phyloP scores from a whole-genome alignment of 2,797 vertebrate species.

The Chaenodraco wilsoni region DNA sequence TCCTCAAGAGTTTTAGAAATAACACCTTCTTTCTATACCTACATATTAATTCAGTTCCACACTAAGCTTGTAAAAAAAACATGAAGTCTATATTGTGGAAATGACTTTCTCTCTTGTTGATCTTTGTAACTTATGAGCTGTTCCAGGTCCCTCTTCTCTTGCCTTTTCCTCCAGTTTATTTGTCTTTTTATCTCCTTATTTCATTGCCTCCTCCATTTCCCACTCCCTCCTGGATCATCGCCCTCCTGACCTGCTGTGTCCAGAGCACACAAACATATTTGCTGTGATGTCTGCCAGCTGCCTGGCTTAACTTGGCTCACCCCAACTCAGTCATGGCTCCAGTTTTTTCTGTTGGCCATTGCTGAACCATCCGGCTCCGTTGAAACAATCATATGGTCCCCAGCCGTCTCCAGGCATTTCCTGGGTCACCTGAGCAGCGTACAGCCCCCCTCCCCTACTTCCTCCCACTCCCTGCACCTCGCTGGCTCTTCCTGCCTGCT shows the following conservation, averaged over 20 bases:
- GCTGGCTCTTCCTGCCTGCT: constrained; percentile 66
- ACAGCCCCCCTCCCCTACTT: constrained; percentile 55
- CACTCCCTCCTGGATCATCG: constrained; percentile 49
- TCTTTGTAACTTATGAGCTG: background rate
- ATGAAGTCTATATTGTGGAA: background rate
- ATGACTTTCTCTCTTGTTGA: constrained; percentile 5
- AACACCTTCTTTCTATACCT: background rate
- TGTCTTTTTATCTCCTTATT: constrained; percentile 33
- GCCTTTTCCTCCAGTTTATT: constrained; percentile 24
- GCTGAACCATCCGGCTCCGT: constrained; percentile 55
- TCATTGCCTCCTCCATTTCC: constrained; percentile 42
- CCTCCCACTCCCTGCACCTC: constrained; percentile 57
- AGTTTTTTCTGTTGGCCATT: constrained; percentile 63
- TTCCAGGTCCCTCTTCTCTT: constrained; percentile 1
- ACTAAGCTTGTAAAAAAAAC: background rate
- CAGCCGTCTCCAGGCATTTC: constrained; percentile 79
- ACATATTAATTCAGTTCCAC: background rate
- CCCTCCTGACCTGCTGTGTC: constrained; percentile 69
- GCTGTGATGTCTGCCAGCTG: constrained; percentile 70
- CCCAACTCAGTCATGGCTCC: constrained; percentile 49
- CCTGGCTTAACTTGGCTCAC: constrained; percentile 66
- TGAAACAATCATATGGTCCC: constrained; percentile 74
- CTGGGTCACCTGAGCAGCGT: constrained; percentile 79
- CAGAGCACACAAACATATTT: constrained; percentile 73
- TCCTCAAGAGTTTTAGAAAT: constrained; percentile 6